phyloP scores from a whole-genome alignment of 2,888 invertebrate genomes.

The Pristionchus japonicus region DNA sequence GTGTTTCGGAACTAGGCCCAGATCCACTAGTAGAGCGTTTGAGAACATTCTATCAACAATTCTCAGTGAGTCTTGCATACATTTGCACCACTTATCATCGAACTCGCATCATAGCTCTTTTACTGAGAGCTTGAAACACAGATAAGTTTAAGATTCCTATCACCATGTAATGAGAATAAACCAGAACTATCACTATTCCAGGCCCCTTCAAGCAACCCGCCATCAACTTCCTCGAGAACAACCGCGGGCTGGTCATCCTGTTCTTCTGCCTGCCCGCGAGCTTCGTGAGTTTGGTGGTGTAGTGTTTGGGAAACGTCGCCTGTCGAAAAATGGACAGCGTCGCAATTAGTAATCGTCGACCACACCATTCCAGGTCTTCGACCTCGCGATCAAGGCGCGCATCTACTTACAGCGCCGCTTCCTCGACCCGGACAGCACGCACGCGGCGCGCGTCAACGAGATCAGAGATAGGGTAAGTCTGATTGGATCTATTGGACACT shows the following conservation, averaged over 20 bases:
- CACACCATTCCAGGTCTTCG: slow-evolving; percentile 63
- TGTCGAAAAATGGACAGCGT: not conserved
- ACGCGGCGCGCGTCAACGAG: slow-evolving; percentile 68
- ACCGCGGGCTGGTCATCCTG: slow-evolving; percentile 78
- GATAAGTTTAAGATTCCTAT: too few relatives aligned
- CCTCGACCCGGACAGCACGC: slow-evolving; percentile 55
- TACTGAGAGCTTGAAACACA: too few relatives aligned
- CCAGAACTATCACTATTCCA: not conserved
- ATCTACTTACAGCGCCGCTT: slow-evolving; percentile 63
- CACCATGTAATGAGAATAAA: too few relatives aligned
- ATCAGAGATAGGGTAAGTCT: slow-evolving; percentile 54
- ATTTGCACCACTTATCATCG: too few relatives aligned
- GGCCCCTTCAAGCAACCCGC: slow-evolving; percentile 38
- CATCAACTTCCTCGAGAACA: slow-evolving; percentile 61
- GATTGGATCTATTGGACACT: not conserved
- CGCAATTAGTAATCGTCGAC: not conserved
- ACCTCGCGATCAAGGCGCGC: slow-evolving; percentile 62
- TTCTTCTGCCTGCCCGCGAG: slow-evolving; percentile 83
- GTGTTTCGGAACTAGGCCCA: too few relatives aligned
- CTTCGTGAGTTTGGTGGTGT: slow-evolving; percentile 76
- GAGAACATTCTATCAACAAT: too few relatives aligned
- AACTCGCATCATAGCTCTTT: too few relatives aligned
- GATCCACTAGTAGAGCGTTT: too few relatives aligned
- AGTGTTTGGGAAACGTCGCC: not conserved
- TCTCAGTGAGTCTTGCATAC: too few relatives aligned